These are phyloP conservation scores for Argya squamiceps DNA, from an alignment of 2,797 vertebrate species.

Conservation along the genomic window DNA sequence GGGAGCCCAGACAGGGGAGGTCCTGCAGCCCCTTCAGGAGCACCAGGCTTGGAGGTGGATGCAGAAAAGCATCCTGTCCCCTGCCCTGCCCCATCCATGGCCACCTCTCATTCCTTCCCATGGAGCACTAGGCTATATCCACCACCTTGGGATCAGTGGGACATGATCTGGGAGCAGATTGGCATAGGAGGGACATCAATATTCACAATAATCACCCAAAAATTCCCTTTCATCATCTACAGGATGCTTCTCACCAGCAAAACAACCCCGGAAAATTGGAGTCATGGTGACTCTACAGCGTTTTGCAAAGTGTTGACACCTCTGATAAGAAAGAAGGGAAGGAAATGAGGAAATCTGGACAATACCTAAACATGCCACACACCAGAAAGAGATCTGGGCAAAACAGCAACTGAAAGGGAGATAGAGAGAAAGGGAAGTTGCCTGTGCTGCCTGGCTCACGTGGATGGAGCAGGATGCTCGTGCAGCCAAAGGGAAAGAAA, in stretches of 20 bases:
- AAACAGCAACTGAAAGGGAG: not conserved
- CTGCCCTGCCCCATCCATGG: fast-evolving
- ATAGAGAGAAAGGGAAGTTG: not conserved
- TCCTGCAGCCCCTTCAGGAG: not conserved
- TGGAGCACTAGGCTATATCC: fast-evolving
- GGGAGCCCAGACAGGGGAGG: not conserved
- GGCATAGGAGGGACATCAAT: not conserved
- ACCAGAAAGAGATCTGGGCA: not conserved
- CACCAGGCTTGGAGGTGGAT: fast-evolving
- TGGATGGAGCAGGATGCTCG: fast-evolving
- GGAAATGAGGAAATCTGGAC: not conserved
- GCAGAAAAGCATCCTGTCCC: not conserved
- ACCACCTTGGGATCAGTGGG: fast-evolving
- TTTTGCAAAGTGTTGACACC: not conserved
- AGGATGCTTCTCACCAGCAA: not conserved
- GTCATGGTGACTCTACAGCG: not conserved
- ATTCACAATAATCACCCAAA: fast-evolving
- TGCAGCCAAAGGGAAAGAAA: not conserved
- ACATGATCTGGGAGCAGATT: not conserved
- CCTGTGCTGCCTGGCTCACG: fast-evolving
- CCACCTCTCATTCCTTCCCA: not conserved
- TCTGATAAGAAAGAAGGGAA: not conserved
- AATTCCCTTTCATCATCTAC: not conserved
- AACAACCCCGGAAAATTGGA: fast-evolving
- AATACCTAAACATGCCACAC: not conserved